Conservation (phyloP, 2,888 invertebrate species). For the Sinodicranocentrus sp. region DNA sequence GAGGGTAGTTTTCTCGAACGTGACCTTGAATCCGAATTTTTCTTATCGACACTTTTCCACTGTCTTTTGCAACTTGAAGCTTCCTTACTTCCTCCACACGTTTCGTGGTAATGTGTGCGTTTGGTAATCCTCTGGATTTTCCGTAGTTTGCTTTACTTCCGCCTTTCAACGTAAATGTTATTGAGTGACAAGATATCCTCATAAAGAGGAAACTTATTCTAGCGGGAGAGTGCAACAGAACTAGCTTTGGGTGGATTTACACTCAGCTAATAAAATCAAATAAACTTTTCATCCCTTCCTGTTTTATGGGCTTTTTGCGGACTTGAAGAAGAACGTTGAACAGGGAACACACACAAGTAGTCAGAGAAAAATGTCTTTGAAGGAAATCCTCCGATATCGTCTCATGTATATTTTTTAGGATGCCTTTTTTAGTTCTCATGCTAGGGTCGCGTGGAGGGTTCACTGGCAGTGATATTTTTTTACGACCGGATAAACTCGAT, state of each 20-base stretch:
- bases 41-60: neutral
- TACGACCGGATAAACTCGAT: no score
- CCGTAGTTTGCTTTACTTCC: neutral
- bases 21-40: neutral
- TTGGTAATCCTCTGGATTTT: neutral
- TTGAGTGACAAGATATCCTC: slow-evolving; percentile 10
- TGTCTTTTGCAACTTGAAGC: neutral
- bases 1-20: neutral
- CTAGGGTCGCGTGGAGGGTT: no score
- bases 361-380: no score
- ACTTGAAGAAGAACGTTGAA: neutral
- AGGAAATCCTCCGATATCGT: neutral
- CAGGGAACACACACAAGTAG: neutral
- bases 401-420: neutral
- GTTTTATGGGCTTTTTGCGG: slow-evolving; percentile 10
- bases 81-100: no score
- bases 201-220: neutral
- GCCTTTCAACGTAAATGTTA: slow-evolving; percentile 4
- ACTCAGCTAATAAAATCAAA: slow-evolving; percentile 2
- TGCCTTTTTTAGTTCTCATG: neutral
- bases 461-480: no score
- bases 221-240: neutral
- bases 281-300: slow-evolving; percentile 21
- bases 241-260: neutral
- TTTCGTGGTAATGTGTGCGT: no score